Conservation (phyloP, 2,888 invertebrate genomes). For the Acrobasis suavella region DNA sequence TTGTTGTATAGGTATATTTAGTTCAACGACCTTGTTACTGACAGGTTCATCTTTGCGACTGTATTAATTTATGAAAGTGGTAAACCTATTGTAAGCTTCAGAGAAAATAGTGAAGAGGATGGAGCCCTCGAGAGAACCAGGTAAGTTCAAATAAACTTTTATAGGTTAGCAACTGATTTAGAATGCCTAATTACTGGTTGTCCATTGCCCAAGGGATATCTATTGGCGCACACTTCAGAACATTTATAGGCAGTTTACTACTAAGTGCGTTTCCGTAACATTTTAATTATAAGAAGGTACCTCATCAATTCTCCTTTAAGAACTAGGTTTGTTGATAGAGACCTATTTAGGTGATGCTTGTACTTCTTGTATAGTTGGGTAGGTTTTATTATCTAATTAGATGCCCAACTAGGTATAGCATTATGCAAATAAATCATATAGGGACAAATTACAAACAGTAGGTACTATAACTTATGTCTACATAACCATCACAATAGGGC, state of each 20-base stretch:
- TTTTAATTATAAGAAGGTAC: too few relatives aligned
- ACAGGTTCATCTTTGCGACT: conserved; percentile 80
- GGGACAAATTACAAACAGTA: too few relatives aligned
- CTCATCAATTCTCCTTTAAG: too few relatives aligned
- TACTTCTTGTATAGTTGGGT: too few relatives aligned
- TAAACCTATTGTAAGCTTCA: conserved; percentile 56
- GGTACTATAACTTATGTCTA: too few relatives aligned
- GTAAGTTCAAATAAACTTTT: conserved; percentile 46
- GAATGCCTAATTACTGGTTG: neutral
- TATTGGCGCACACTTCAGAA: neutral
- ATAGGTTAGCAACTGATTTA: neutral
- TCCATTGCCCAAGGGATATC: neutral
- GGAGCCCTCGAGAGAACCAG: conserved; percentile 80
- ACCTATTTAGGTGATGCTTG: too few relatives aligned
- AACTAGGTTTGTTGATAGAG: too few relatives aligned
- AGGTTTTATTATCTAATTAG: too few relatives aligned
- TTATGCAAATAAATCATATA: too few relatives aligned
- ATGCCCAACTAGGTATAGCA: too few relatives aligned
- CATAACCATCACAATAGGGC: too few relatives aligned
- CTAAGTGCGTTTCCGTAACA: too few relatives aligned
- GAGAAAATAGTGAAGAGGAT: conserved; percentile 62
- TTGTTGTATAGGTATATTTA: conserved; percentile 78
- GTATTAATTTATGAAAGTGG: conserved; percentile 77
- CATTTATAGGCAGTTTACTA: neutral
- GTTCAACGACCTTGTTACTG: conserved; percentile 83